These are phyloP conservation scores for Antedon mediterranea DNA, from an alignment of 53 echinoderm and acorn worm species.

Conservation along the genomic window DNA sequence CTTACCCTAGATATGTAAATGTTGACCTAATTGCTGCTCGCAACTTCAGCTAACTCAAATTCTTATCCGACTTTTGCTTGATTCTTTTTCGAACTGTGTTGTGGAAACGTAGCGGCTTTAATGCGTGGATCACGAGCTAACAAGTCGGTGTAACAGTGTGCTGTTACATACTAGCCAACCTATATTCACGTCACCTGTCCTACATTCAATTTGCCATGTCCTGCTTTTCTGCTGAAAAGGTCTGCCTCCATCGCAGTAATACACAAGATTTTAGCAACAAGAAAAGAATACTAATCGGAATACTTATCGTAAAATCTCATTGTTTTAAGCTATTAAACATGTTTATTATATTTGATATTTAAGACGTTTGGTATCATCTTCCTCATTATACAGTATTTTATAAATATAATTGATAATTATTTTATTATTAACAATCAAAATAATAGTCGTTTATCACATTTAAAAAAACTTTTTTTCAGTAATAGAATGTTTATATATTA, in stretches of 20 bases:
- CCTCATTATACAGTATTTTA: no score
- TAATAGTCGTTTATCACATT: no score
- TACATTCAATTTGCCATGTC: background rate
- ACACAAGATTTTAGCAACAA: no score
- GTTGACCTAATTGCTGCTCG: background rate
- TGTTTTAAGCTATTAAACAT: no score
- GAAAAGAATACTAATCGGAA: no score
- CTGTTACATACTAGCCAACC: background rate
- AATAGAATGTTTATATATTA: no score
- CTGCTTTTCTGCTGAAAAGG: background rate
- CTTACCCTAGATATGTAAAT: background rate
- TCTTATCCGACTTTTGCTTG: background rate
- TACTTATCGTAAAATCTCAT: no score
- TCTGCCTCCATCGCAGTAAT: background rate
- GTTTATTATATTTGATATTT: no score
- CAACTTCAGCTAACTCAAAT: background rate
- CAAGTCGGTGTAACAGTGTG: background rate
- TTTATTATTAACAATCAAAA: no score
- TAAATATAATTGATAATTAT: no score
- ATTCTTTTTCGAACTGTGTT: background rate
- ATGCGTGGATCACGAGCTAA: background rate
- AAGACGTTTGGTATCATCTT: no score
- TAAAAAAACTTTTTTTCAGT: no score
- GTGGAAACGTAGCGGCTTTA: background rate
- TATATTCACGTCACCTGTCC: background rate